These are phyloP conservation scores for Pongo abelii DNA, from an alignment of 2,113 vertebrate genomes.

Conservation along the genomic window DNA sequence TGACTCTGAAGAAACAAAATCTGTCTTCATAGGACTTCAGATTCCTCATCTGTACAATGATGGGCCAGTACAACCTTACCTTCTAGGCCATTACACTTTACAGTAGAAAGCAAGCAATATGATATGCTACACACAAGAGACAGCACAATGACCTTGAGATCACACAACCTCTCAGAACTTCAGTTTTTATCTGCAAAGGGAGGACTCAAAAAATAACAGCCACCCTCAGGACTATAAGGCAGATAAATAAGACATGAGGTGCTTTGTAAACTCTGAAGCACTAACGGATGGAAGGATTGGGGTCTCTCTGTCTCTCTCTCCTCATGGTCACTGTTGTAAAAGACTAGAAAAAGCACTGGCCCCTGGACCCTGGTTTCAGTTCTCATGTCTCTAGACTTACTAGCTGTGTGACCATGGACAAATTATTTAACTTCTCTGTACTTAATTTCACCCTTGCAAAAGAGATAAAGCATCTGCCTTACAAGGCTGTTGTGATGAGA, in stretches of 20 bases:
- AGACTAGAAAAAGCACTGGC: not conserved
- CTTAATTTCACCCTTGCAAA: slow-evolving; percentile 2
- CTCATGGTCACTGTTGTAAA: not conserved
- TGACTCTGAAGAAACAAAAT: not conserved
- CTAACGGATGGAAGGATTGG: not conserved
- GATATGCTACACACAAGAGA: not conserved
- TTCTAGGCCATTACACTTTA: not conserved
- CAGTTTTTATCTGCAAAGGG: not conserved
- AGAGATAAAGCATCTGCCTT: not conserved
- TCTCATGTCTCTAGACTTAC: not conserved
- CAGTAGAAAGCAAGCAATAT: not conserved
- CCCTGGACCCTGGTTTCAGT: not conserved
- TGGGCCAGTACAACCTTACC: not conserved
- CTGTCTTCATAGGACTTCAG: not conserved
- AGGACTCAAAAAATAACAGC: not conserved
- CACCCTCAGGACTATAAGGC: not conserved
- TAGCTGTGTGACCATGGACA: not conserved
- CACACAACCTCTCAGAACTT: not conserved
- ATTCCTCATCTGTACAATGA: not conserved
- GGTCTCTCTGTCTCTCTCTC: too few species aligned
- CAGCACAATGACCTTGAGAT: not conserved
- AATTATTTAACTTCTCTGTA: not conserved
- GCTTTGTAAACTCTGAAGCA: not conserved
- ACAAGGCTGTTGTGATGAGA: not conserved
- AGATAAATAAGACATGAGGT: not conserved